Percentiles rank a stretch among this genome's conserved stretches.
These are phyloP conservation scores for Anastrepha obliqua DNA, from an alignment of 1,140 invertebrate genomes.

Conservation along the genomic window DNA sequence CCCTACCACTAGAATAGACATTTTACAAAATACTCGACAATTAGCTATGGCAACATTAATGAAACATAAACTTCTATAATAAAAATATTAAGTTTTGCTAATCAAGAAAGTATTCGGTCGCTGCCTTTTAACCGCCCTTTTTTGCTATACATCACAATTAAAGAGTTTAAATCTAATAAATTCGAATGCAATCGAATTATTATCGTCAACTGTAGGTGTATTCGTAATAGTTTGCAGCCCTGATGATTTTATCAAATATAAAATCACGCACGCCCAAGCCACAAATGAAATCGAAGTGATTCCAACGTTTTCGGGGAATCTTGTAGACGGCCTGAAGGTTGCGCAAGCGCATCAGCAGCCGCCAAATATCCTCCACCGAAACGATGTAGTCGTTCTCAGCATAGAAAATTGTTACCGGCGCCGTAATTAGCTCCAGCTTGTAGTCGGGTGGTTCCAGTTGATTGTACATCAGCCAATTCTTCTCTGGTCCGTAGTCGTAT, in stretches of 20 bases:
- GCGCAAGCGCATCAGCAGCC: constrained; percentile 72
- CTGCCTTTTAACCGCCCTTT: too few species aligned
- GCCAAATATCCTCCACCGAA: constrained; percentile 79
- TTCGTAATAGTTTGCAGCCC: constrained; percentile 72
- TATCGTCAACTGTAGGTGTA: constrained; percentile 23
- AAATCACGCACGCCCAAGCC: constrained; percentile 78
- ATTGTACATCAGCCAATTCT: constrained; percentile 76
- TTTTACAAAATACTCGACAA: neutral
- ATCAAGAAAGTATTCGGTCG: too few species aligned
- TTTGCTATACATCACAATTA: constrained; percentile 2
- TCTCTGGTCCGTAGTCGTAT: constrained; percentile 75
- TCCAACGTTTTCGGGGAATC: constrained; percentile 80
- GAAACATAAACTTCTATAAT: too few species aligned
- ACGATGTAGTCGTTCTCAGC: constrained; percentile 79
- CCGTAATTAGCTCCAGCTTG: constrained; percentile 77
- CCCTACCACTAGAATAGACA: neutral
- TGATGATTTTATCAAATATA: constrained; percentile 76
- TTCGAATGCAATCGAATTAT: neutral
- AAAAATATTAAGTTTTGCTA: too few species aligned
- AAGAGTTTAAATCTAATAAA: constrained; percentile 11
- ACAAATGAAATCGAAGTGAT: constrained; percentile 84
- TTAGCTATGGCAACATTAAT: constrained; percentile 22
- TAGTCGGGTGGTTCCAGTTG: constrained; percentile 77
- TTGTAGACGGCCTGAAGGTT: constrained; percentile 72
- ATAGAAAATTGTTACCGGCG: constrained; percentile 80